phyloP scores from a whole-genome alignment of 1,140 invertebrate species.

The Aphaenogaster ashmeadi region DNA sequence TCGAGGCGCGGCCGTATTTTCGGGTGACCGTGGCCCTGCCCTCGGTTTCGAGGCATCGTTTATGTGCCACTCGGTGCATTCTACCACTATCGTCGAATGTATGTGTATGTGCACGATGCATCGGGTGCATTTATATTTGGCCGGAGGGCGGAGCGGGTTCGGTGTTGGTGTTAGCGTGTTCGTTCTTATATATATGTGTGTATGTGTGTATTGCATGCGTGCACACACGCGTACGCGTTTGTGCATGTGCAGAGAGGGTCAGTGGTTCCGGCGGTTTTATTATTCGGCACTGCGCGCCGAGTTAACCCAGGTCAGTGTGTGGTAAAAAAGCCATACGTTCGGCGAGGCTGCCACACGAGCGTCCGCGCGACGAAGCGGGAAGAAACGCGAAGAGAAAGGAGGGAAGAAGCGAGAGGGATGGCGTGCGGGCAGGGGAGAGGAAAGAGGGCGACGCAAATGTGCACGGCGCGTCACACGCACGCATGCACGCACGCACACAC shows the following conservation, averaged over 20 bases:
- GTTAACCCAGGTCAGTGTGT: slow-evolving; percentile 87
- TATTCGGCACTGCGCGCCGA: slow-evolving; percentile 84
- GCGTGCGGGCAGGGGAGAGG: neutral
- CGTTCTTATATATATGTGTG: neutral
- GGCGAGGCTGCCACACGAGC: slow-evolving; percentile 71
- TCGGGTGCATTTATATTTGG: slow-evolving; percentile 69
- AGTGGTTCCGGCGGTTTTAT: slow-evolving; percentile 82
- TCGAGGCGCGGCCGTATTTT: slow-evolving; percentile 81
- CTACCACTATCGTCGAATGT: slow-evolving; percentile 18
- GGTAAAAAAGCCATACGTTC: slow-evolving; percentile 81
- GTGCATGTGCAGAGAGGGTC: slow-evolving; percentile 71
- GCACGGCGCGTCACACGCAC: slow-evolving; percentile 34
- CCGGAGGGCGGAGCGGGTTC: slow-evolving; percentile 61
- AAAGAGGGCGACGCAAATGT: slow-evolving; percentile 53
- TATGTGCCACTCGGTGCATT: slow-evolving; percentile 79
- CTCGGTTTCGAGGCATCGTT: slow-evolving; percentile 76
- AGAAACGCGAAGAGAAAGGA: slow-evolving; percentile 32
- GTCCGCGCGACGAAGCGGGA: slow-evolving; percentile 58
- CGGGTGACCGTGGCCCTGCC: slow-evolving; percentile 85
- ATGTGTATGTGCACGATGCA: slow-evolving; percentile 22
- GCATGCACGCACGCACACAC: slow-evolving; percentile 31
- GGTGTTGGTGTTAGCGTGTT: slow-evolving; percentile 13
- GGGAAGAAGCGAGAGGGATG: neutral
- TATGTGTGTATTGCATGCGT: neutral
- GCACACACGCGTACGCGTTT: neutral